phyloP scores from a whole-genome alignment of 1,140 invertebrate species.

The Brachionus asplanchnoidis region DNA sequence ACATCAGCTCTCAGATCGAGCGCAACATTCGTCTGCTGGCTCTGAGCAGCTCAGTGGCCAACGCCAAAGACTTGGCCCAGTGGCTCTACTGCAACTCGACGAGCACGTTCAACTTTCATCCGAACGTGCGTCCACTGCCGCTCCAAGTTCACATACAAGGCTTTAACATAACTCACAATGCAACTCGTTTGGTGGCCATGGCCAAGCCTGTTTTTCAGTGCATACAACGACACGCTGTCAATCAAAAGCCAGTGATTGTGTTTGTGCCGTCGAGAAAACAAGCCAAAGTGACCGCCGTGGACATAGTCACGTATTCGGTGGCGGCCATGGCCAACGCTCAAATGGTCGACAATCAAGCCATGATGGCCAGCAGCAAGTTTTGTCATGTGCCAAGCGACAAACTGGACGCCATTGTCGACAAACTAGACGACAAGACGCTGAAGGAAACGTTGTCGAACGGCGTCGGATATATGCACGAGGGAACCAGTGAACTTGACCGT shows the following conservation, averaged over 20 bases:
- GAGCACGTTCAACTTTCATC: constrained; percentile 95
- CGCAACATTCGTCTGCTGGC: constrained; percentile 86
- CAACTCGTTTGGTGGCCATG: constrained; percentile 90
- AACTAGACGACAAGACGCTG: constrained; percentile 75
- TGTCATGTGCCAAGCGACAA: constrained; percentile 63
- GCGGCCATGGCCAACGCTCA: constrained; percentile 70
- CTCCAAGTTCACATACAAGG: constrained; percentile 91
- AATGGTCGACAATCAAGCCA: constrained; percentile 59
- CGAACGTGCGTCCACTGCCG: constrained; percentile 87
- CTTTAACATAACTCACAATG: constrained; percentile 95
- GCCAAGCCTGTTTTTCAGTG: constrained; percentile 92
- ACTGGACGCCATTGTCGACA: constrained; percentile 77
- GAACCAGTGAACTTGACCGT: constrained; percentile 74
- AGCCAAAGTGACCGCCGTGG: constrained; percentile 85
- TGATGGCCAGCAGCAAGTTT: background rate
- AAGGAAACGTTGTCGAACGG: constrained; percentile 82
- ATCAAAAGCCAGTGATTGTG: constrained; percentile 80
- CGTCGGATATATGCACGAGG: constrained; percentile 94
- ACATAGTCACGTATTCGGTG: constrained; percentile 84
- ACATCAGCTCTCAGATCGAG: constrained; percentile 93
- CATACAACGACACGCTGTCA: constrained; percentile 75
- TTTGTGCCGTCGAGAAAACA: constrained; percentile 93
- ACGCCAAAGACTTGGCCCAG: constrained; percentile 88
- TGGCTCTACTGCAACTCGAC: constrained; percentile 91
- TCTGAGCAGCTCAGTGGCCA: constrained; percentile 83